Conservation (phyloP, 1,140 invertebrate genomes). For the Doryteuthis pealeii region DNA sequence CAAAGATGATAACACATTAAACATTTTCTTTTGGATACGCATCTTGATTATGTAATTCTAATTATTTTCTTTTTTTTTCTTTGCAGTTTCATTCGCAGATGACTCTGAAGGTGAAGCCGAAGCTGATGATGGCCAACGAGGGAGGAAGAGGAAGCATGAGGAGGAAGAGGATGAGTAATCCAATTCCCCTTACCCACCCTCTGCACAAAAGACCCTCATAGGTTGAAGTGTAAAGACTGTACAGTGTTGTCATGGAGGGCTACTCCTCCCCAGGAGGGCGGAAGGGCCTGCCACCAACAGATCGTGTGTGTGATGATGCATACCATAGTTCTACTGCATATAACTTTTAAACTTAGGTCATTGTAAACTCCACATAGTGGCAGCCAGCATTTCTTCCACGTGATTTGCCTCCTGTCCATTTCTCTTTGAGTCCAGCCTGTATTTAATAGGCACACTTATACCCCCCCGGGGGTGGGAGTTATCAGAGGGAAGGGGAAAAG, state of each 20-base stretch:
- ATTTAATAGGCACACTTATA: no score
- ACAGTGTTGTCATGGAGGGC: neutral
- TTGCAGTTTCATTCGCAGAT: constrained; percentile 10
- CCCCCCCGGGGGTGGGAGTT: no score
- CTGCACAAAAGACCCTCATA: neutral
- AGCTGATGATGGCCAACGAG: constrained; percentile 23
- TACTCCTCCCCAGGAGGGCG: neutral
- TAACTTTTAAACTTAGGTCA: constrained; percentile 4
- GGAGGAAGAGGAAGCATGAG: constrained; percentile 37
- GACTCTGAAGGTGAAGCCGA: constrained; percentile 28
- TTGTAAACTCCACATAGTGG: constrained; percentile 5
- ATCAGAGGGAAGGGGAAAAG: no score
- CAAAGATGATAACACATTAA: no score
- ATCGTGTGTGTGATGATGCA: constrained; percentile 7
- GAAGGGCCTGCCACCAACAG: neutral
- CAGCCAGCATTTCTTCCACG: neutral
- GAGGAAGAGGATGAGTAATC: constrained; percentile 25
- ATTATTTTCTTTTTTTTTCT: neutral
- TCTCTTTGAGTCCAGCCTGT: constrained; percentile 3
- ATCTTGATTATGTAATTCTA: no score
- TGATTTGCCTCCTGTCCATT: neutral
- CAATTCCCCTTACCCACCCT: no score
- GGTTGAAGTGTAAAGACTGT: constrained; percentile 8
- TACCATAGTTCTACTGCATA: neutral
- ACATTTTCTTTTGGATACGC: no score